A percentile compares a stretch with the other conserved stretches of the same genome.
Conservation (phyloP, 1,140 invertebrate species). For the Drosophila navojoa region DNA sequence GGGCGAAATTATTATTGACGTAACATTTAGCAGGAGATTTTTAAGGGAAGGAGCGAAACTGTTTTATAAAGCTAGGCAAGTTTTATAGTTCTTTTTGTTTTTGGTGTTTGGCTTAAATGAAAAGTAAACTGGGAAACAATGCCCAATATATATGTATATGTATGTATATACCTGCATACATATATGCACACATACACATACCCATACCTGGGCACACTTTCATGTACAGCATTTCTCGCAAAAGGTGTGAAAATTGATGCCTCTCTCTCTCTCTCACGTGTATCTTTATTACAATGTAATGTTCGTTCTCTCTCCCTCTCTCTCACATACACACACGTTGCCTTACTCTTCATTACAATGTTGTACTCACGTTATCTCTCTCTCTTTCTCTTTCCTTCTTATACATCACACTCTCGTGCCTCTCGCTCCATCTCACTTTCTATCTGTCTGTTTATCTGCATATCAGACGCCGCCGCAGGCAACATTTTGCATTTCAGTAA, state of each 20-base stretch:
- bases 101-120: background rate
- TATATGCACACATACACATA: background rate
- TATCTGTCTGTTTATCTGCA: constrained; percentile 29
- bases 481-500: constrained; percentile 40
- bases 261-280: constrained; percentile 9
- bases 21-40: background rate
- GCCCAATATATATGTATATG: too few species aligned
- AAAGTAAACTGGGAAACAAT: constrained; percentile 3
- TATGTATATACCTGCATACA: too few species aligned
- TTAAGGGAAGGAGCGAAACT: too few species aligned
- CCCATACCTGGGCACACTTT: background rate
- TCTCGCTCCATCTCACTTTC: constrained; percentile 6
- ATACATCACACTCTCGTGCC: background rate
- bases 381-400: background rate
- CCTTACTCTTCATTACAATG: background rate
- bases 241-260: constrained; percentile 42
- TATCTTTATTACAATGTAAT: background rate
- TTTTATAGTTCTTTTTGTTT: too few species aligned
- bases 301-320: constrained; percentile 1
- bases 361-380: background rate
- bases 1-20: background rate
- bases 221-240: background rate
- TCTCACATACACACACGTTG: background rate
- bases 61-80: too few species aligned
- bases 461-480: constrained; percentile 40